Base-by-base conservation (phyloP, 2,888 invertebrate genomes). In the Agrotis ipsilon region DNA sequence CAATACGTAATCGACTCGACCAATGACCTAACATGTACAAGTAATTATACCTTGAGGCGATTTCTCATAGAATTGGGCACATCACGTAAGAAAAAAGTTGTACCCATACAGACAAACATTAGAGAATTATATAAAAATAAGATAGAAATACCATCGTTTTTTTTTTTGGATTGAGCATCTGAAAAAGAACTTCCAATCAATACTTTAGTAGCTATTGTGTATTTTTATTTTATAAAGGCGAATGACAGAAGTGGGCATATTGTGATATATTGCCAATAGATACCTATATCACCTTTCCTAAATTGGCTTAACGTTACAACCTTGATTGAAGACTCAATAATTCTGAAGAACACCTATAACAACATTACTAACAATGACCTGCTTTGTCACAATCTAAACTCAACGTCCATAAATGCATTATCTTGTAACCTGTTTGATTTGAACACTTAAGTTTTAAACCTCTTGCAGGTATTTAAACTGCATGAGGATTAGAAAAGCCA, bases 401-500 rank as follows among this genome's bases (percentile, higher is more conserved):
- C 63, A 57, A 61, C 27, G 21, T n/a, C 18, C 19, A 48, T 62
- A 51, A 61, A 65, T 75, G 51, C 58, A 49, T 43, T 59, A 78
- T 63, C 55, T 64, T 62, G 43, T 49, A 51, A 81, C 54, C 43
- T 72, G 49, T 71, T 78, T 67, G 45, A 68, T 83, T 77, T 62
- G 52, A 73, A 62, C 66, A 72, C 54, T 68, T 58, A 52, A 63
- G 55, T 59, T 58, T 68, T 66, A 66, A 71, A 72, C 52, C 61
- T 54, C 58, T 59, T 52, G 70, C 67, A 67, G 61, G 67, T 74
- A 85, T 77, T 70, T 68, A 75, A 77, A 83, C 81, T 77, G 66
- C 78, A 83, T 82, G 82, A 78, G 80, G 80, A 87, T 81, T 88
- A 83, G 86, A 90, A 89, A 89, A 85, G 82, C 75, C 75, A 83